Evolutionary conservation across 92 coral and sea anemone genomes (phyloP).

Genomic region (Epizoanthus ramosus): DNA sequence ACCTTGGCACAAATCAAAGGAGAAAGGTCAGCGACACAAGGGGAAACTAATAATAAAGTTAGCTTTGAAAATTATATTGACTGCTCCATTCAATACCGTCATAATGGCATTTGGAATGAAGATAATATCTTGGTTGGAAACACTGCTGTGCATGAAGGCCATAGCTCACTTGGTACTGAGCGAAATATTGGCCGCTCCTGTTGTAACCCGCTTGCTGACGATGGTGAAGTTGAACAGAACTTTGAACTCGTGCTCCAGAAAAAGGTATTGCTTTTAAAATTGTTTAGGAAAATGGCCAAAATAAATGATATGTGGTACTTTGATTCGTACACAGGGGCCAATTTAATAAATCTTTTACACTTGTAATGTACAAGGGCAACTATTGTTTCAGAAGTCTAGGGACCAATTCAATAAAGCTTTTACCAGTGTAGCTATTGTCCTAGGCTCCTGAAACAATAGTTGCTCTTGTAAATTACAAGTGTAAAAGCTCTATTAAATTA

Average conservation of each 20-base stretch:
- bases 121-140: not conserved
- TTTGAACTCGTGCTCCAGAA: not conserved
- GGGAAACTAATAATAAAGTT: not conserved
- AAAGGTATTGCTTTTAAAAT: not conserved
- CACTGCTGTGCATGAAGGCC: not conserved
- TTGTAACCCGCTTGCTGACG: too few relatives aligned
- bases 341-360: too few relatives aligned
- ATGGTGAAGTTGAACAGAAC: not conserved
- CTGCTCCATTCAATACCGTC: not conserved
- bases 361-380: too few relatives aligned
- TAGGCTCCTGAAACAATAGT: too few relatives aligned
- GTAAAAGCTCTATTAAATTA: too few relatives aligned
- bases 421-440: too few relatives aligned
- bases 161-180: not conserved
- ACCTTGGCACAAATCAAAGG: not conserved
- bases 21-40: not conserved
- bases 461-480: too few relatives aligned
- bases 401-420: too few relatives aligned
- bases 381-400: too few relatives aligned
- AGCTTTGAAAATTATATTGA: not conserved
- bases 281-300: not conserved
- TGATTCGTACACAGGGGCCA: too few relatives aligned
- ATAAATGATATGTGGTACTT: not conserved
- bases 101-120: not conserved
- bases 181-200: not conserved